Conservation (phyloP, 2,797 vertebrate genomes). For the Glossophaga mutica region DNA sequence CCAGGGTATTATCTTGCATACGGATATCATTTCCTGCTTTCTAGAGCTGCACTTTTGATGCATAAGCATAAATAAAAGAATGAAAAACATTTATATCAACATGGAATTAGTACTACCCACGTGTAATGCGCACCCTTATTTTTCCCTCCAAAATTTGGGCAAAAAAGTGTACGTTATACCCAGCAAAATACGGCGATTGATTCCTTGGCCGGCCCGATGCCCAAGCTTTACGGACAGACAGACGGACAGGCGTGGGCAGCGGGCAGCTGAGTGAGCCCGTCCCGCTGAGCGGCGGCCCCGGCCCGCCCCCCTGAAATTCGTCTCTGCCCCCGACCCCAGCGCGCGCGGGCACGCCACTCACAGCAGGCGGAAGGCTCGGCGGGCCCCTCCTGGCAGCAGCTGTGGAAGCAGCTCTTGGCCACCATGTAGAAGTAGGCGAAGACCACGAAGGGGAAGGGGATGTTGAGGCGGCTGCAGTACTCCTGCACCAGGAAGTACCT, state of each 20-base stretch:
- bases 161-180: too few relatives aligned
- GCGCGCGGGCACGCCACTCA: constrained; percentile 58
- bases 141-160: too few relatives aligned
- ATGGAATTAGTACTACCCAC: too few relatives aligned
- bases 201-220: background rate
- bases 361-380: constrained; percentile 76
- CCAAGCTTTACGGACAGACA: background rate
- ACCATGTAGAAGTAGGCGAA: constrained; percentile 85
- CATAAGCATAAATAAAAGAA: too few relatives aligned
- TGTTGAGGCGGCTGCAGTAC: constrained; percentile 84
- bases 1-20: too few relatives aligned
- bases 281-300: rapidly evolving
- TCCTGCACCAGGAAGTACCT: constrained; percentile 86
- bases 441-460: constrained; percentile 86
- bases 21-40: too few relatives aligned
- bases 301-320: rapidly evolving
- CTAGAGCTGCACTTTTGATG: too few relatives aligned
- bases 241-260: background rate
- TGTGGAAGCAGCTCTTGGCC: constrained; percentile 80
- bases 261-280: rapidly evolving
- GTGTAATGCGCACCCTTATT: too few relatives aligned
- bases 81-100: too few relatives aligned
- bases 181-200: background rate
- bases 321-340: rapidly evolving
- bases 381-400: constrained; percentile 78